Evolutionary conservation across 1,140 invertebrate genomes (phyloP).

Genomic region (Ceratoteleas bidentatus): DNA sequence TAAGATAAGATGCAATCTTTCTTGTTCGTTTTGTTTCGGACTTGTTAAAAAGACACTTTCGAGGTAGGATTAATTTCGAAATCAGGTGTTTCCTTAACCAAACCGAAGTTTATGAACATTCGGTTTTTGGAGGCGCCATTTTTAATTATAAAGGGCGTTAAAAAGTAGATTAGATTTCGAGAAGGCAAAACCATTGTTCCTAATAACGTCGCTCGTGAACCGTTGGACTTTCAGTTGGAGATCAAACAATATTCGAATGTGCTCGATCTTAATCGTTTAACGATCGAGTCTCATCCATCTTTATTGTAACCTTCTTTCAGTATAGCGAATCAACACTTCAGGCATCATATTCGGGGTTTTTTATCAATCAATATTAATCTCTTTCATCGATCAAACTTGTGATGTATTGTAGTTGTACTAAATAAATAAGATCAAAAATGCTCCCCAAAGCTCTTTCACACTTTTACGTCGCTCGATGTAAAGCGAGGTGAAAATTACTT

Average conservation of each 20-base stretch:
- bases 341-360: slow-evolving; percentile 26
- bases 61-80: slow-evolving; percentile 13
- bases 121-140: not conserved
- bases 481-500: slow-evolving; percentile 3
- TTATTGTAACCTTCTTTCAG: slow-evolving; percentile 57
- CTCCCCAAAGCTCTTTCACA: not conserved
- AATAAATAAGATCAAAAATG: slow-evolving; percentile 39
- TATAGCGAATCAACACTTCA: slow-evolving; percentile 57
- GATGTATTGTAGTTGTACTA: slow-evolving; percentile 41
- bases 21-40: slow-evolving; percentile 14
- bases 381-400: slow-evolving; percentile 46
- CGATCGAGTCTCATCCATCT: slow-evolving; percentile 74
- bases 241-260: slow-evolving; percentile 47
- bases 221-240: slow-evolving; percentile 41
- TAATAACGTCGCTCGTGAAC: slow-evolving; percentile 31
- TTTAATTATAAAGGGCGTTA: not conserved
- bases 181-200: slow-evolving; percentile 3
- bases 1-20: slow-evolving; percentile 35
- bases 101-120: not conserved
- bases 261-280: slow-evolving; percentile 75
- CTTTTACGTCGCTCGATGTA: not conserved
- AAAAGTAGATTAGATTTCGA: not conserved
- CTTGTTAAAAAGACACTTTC: slow-evolving; percentile 20
- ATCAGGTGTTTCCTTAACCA: not conserved
- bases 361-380: slow-evolving; percentile 55